Evolutionary conservation across 2,113 vertebrate species (phyloP).

Genomic region (Xenopus laevis): DNA sequence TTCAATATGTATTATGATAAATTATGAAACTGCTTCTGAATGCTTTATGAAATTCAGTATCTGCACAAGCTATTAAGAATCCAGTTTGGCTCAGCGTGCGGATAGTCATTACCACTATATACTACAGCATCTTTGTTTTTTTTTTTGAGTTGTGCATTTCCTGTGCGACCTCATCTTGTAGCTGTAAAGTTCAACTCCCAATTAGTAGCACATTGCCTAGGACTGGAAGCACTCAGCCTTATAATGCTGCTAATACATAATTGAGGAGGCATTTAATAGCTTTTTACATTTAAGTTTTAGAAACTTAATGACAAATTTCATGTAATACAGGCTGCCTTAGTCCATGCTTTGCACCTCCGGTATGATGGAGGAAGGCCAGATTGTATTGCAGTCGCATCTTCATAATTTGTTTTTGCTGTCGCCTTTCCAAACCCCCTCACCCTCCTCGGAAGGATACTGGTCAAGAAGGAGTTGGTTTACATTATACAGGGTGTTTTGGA

Average conservation of each 20-base stretch:
- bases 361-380: constrained; percentile 13
- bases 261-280: constrained; percentile 41
- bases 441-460: too few relatives aligned
- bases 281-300: constrained; percentile 42
- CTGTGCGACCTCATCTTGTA: constrained; percentile 20
- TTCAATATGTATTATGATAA: too few relatives aligned
- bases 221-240: constrained; percentile 41
- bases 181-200: constrained; percentile 43
- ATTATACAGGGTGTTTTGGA: too few relatives aligned
- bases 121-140: constrained; percentile 18
- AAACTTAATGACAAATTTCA: constrained; percentile 34
- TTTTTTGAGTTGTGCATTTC: constrained; percentile 22
- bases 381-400: not conserved
- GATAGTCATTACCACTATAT: constrained; percentile 14
- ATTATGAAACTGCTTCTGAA: too few relatives aligned
- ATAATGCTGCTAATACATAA: constrained; percentile 44
- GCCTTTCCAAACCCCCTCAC: too few relatives aligned
- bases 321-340: constrained; percentile 15
- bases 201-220: constrained; percentile 35
- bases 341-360: constrained; percentile 17
- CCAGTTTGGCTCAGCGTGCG: not conserved
- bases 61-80: too few relatives aligned
- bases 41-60: too few relatives aligned
- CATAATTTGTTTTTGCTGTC: too few relatives aligned
- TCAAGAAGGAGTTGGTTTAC: too few relatives aligned